Base-by-base conservation (phyloP, 1,140 invertebrate species). In the Calosoma granatense region DNA sequence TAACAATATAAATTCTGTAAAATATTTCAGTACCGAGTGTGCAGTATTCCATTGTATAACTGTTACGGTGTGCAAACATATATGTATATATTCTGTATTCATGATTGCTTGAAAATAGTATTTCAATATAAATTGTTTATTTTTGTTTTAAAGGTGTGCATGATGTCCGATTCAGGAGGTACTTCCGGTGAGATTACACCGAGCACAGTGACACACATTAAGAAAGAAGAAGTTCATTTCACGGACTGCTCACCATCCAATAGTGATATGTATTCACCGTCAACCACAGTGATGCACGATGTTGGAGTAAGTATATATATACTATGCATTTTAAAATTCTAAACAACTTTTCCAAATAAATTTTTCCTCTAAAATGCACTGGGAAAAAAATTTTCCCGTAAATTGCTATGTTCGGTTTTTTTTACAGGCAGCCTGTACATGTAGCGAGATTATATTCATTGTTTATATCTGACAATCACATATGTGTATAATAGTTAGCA, bases 211-310 rank as follows among this genome's bases (percentile, higher is more conserved):
- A 69, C 75, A 2, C 74, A 72, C 56, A 80, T 81, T 53, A 82
- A 82, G 63, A 80, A 82, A 64, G 80, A 81, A 75, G 30, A 68
- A 68, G 14, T 70, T 67, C 56, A 68, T 65, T 64, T 76, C 67
- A 56, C 74, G 61, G 67, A 79, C 67, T 75, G 80, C 72, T 76
- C 74, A 51, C 72, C 79, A 20, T 72, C 73, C 30, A 72, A 74
- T 53, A 74, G 71, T 58, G 69, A 79, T 62, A 72, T 78, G 55
- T 81, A 79, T 62, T 81, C 79, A 47, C 78, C 79, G 6, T 78
- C 77, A 22, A 80, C 79, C 1, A 80, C 78, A 1, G 63, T 68
- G 2, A 65, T 70, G 39, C 64, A 69, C 52, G 70, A 72, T 55
- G 58, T 64, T 26, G 61, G 60, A 41, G 62, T 64, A 56, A 65